These are phyloP conservation scores for Macaria notata DNA, from an alignment of 2,888 invertebrate genomes.

Conservation along the genomic window DNA sequence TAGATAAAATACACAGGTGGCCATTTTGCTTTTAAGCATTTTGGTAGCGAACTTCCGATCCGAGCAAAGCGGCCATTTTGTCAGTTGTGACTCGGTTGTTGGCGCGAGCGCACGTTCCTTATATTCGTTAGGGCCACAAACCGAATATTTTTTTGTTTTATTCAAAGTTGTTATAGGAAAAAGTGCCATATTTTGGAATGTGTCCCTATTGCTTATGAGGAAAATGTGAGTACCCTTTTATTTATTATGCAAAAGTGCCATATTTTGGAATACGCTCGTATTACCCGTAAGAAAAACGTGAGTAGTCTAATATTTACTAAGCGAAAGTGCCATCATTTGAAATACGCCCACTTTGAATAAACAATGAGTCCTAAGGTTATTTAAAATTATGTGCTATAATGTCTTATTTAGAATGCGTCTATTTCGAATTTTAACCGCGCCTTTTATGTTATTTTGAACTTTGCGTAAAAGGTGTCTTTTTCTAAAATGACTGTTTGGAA, in stretches of 20 bases:
- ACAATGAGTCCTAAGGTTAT: not conserved
- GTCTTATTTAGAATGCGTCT: not conserved
- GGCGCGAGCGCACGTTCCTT: slow-evolving; percentile 3
- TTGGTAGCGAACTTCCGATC: slow-evolving; percentile 3
- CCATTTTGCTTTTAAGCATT: not conserved
- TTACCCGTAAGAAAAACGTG: too few species aligned
- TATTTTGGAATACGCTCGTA: too few species aligned
- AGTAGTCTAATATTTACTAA: not conserved
- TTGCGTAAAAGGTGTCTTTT: too few species aligned
- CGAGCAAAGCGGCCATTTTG: slow-evolving; percentile 1
- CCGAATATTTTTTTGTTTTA: not conserved
- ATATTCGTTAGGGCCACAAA: not conserved
- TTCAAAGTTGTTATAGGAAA: not conserved
- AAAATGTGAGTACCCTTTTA: not conserved
- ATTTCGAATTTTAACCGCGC: not conserved
- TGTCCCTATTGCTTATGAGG: not conserved
- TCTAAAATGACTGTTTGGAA: too few species aligned
- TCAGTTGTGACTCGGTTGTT: not conserved
- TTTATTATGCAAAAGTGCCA: not conserved
- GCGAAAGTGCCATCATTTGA: not conserved
- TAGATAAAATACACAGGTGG: not conserved
- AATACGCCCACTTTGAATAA: not conserved
- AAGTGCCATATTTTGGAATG: not conserved
- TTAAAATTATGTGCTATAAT: not conserved
- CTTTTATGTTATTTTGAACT: not conserved